Evolutionary conservation across 2,888 invertebrate genomes (phyloP).

Genomic region (Dichetophora obliterata): DNA sequence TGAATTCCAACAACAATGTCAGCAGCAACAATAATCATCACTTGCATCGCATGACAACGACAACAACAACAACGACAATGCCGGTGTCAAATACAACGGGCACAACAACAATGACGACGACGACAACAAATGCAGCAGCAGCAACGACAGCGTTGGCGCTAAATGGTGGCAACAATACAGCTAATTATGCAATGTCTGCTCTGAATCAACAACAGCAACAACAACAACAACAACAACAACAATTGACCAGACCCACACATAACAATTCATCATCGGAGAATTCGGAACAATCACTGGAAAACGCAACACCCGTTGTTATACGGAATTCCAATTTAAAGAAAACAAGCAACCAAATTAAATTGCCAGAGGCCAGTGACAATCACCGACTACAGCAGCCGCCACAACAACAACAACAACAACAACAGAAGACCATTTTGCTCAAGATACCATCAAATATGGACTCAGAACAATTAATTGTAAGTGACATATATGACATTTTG

Average conservation of each 20-base stretch:
- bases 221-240: constrained; percentile 44
- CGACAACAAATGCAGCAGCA: constrained; percentile 43
- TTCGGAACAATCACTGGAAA: constrained; percentile 65
- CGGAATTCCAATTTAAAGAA: constrained; percentile 63
- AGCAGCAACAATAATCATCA: constrained; percentile 47
- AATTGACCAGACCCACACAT: constrained; percentile 35
- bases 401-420: constrained; percentile 45
- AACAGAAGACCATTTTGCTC: constrained; percentile 67
- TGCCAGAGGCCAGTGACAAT: constrained; percentile 13
- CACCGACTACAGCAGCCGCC: constrained; percentile 39
- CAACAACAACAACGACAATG: not conserved
- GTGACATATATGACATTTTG: constrained; percentile 47
- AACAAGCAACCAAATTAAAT: constrained; percentile 54
- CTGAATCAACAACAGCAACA: constrained; percentile 49
- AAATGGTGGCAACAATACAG: constrained; percentile 43
- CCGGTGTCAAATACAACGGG: constrained; percentile 38
- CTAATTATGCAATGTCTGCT: constrained; percentile 50
- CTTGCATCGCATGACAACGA: constrained; percentile 21
- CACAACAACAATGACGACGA: constrained; percentile 38
- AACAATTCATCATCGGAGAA: constrained; percentile 69
- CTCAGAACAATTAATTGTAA: constrained; percentile 68
- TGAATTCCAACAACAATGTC: constrained; percentile 67
- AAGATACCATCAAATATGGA: constrained; percentile 68
- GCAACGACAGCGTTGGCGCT: constrained; percentile 41
- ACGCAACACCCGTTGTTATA: constrained; percentile 43